Evolutionary conservation across 2,888 invertebrate species (phyloP).

Genomic region (Ormyrus pomaceus): DNA sequence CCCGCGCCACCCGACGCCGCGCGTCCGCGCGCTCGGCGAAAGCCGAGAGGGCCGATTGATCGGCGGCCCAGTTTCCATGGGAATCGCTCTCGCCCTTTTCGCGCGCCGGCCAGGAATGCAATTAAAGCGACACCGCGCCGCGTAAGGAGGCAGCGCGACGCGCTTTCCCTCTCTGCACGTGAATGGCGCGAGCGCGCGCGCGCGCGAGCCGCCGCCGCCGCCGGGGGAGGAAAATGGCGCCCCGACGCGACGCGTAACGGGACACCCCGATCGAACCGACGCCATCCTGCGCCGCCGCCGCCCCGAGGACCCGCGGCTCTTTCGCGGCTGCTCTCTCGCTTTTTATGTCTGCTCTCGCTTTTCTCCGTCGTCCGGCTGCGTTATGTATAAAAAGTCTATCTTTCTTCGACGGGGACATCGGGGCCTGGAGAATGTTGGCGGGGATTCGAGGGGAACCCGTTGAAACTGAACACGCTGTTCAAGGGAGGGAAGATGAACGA

Average conservation of each 20-base stretch:
- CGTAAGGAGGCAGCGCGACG: neutral
- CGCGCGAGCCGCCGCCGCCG: neutral
- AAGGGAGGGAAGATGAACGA: too few species aligned
- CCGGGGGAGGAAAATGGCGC: slow-evolving; percentile 70
- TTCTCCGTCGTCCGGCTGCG: too few species aligned
- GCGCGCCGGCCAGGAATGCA: slow-evolving; percentile 15
- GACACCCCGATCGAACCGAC: slow-evolving; percentile 76
- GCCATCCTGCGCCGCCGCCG: slow-evolving; percentile 73
- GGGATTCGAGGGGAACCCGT: too few species aligned
- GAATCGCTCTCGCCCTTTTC: slow-evolving; percentile 48
- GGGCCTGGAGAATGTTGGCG: too few species aligned
- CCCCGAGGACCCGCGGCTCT: too few species aligned
- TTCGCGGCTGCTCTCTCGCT: too few species aligned
- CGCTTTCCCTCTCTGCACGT: slow-evolving; percentile 17
- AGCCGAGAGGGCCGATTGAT: slow-evolving; percentile 29
- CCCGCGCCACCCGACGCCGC: neutral
- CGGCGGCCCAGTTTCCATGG: slow-evolving; percentile 48
- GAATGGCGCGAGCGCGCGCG: slow-evolving; percentile 30
- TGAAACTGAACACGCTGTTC: too few species aligned
- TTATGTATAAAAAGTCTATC: too few species aligned
- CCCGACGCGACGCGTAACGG: slow-evolving; percentile 65
- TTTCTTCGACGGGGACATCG: too few species aligned
- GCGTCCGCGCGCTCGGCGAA: neutral
- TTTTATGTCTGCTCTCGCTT: too few species aligned
- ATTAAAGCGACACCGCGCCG: slow-evolving; percentile 10